phyloP scores from a whole-genome alignment of 2,888 invertebrate species.

The Pilophorus perplexus region DNA sequence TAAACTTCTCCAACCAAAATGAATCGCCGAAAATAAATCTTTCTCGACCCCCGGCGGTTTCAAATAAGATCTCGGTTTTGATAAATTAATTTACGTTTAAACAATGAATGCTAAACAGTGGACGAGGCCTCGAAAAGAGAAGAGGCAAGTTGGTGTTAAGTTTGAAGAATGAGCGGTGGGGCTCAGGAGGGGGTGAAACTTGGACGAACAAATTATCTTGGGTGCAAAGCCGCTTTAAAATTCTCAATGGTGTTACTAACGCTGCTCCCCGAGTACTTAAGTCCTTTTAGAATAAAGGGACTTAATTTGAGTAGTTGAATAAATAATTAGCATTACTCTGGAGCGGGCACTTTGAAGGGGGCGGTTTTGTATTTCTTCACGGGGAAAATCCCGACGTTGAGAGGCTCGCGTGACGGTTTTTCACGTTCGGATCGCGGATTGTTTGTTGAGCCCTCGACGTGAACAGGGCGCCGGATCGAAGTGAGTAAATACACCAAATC shows the following conservation, averaged over 20 bases:
- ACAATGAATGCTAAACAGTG: conserved; percentile 28
- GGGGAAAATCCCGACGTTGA: conserved; percentile 3
- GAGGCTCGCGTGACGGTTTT: not conserved
- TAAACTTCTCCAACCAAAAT: no score
- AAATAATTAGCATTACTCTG: conserved; percentile 34
- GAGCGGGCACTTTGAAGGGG: conserved; percentile 25
- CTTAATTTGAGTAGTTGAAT: conserved; percentile 36
- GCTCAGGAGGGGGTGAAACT: conserved; percentile 27
- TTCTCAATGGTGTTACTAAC: conserved; percentile 44
- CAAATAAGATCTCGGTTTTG: conserved; percentile 7
- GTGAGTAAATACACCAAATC: no score
- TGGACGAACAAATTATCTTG: conserved; percentile 46
- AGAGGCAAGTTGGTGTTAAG: conserved; percentile 23
- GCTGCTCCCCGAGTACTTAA: conserved; percentile 28
- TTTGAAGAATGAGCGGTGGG: conserved; percentile 3
- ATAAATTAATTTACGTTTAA: conserved; percentile 26
- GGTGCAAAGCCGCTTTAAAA: conserved; percentile 45
- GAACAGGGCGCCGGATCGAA: no score
- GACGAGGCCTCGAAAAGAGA: conserved; percentile 3
- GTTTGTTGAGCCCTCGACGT: no score
- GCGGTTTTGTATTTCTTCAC: conserved; percentile 21
- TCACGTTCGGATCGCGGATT: not conserved
- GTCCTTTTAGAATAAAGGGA: conserved; percentile 35
- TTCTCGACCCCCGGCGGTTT: not conserved
- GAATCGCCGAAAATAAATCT: not conserved